These are phyloP conservation scores for Buphagus erythrorhynchus DNA, from an alignment of 2,797 vertebrate species.

Conservation along the genomic window DNA sequence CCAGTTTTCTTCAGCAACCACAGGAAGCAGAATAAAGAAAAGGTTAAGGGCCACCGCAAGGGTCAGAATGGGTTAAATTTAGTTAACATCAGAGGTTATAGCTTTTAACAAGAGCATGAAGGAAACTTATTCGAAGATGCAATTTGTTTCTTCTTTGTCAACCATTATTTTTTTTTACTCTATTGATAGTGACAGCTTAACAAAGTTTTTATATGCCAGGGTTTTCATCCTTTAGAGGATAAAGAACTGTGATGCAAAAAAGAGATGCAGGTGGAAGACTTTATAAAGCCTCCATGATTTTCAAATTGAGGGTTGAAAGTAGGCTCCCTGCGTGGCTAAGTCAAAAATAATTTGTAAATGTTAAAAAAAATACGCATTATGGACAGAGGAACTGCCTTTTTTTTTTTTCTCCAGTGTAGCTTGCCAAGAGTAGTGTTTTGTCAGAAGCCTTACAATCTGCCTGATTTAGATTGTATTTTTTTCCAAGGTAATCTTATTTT, in stretches of 20 bases:
- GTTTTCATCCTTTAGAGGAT: slow-evolving; percentile 78
- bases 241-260: slow-evolving; percentile 76
- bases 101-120: slow-evolving; percentile 83
- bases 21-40: slow-evolving; percentile 79
- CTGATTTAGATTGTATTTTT: slow-evolving; percentile 19
- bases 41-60: slow-evolving; percentile 76
- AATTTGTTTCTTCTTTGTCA: slow-evolving; percentile 85
- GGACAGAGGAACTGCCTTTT: neutral
- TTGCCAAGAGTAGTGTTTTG: slow-evolving; percentile 35
- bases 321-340: slow-evolving; percentile 78
- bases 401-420: neutral
- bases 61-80: slow-evolving; percentile 82
- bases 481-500: neutral
- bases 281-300: slow-evolving; percentile 82
- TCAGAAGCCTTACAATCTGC: neutral
- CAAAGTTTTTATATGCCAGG: slow-evolving; percentile 80
- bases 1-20: slow-evolving; percentile 72
- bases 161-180: slow-evolving; percentile 73
- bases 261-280: slow-evolving; percentile 82
- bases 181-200: slow-evolving; percentile 83
- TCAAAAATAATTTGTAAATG: slow-evolving; percentile 80
- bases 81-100: slow-evolving; percentile 83
- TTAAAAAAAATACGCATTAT: slow-evolving; percentile 48
- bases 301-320: slow-evolving; percentile 78
- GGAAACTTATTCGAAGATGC: slow-evolving; percentile 79